Base-by-base conservation (phyloP, 2,888 invertebrate genomes). In the Tuta absoluta region DNA sequence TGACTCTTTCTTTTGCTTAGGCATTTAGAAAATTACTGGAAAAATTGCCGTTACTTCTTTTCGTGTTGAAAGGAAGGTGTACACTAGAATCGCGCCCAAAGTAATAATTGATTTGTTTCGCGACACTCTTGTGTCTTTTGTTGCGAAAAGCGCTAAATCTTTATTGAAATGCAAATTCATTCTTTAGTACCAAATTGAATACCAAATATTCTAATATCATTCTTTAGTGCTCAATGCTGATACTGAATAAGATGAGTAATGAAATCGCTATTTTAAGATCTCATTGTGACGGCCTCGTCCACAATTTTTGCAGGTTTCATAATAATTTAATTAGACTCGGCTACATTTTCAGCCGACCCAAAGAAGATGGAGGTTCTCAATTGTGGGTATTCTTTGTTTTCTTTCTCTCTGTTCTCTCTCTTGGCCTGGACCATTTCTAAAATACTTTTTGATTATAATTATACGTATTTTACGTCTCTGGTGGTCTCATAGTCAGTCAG, bases 111-210 rank as follows among this genome's bases (percentile, higher is more conserved):
- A 45, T 45, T 45, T 45, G 45, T n/a, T 4, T 53, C 21, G 1
- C 24, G 24, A 53, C 33, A 8, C 0, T 24, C 24, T 24, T 5
- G 11, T 24, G n/a, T 23, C 53, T 21, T 53, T 53, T 53, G 53
- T 53, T 14, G 24, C 53, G 19, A 53, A 53, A 53, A 28, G 12
- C n/a, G 53, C 28, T 1, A 24, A 53, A 24, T n/a, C n/a, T 28
- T 37, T 57, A 21, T 57, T 57, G 28, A 56, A 56, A 57, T 57
- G 57, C 33, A 57, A 57, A 57, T 57, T 23, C 23, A 23, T 21
- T 53, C 24, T 23, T 23, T 53, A 12, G 28, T 51, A 23, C n/a
- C n/a, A n/a, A n/a, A n/a, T n/a, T n/a, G n/a, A n/a, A n/a, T n/a
- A n/a, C n/a, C n/a, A n/a, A n/a, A n/a, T n/a, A n/a, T n/a, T n/a